phyloP scores from a whole-genome alignment of 2,113 vertebrate genomes.

The Cercopithecus mona region DNA sequence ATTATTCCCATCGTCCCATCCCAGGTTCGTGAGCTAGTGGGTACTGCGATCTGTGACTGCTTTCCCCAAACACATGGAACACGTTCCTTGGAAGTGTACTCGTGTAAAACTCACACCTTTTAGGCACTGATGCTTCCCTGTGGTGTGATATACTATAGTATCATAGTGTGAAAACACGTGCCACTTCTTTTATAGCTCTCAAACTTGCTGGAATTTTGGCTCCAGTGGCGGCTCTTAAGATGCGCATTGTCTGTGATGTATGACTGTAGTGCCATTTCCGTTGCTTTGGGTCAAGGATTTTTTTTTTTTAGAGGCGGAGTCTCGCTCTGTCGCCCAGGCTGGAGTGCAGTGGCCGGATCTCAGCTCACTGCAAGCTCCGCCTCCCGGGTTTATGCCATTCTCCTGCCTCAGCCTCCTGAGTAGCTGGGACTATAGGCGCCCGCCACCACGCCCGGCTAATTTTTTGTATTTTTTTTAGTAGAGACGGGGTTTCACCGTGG shows the following conservation, averaged over 20 bases:
- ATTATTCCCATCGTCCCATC: background rate
- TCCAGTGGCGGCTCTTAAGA: background rate
- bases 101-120: background rate
- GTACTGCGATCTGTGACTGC: background rate
- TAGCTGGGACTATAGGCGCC: too few relatives aligned
- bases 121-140: background rate
- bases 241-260: background rate
- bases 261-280: background rate
- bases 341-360: too few relatives aligned
- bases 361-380: too few relatives aligned
- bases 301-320: too few relatives aligned
- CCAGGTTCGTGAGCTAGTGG: background rate
- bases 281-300: background rate
- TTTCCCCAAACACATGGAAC: background rate
- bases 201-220: background rate
- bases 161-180: background rate
- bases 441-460: too few relatives aligned
- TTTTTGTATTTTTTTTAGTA: too few relatives aligned
- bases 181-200: background rate
- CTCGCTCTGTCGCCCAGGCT: too few relatives aligned
- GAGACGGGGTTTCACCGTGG: too few relatives aligned
- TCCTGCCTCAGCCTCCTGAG: too few relatives aligned
- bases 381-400: too few relatives aligned
- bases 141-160: background rate
- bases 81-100: background rate